Evolutionary conservation across 2,113 vertebrate genomes (phyloP), one percentile per base, ranked within the genome.

Genomic region (Halichoerus grypus): DNA sequence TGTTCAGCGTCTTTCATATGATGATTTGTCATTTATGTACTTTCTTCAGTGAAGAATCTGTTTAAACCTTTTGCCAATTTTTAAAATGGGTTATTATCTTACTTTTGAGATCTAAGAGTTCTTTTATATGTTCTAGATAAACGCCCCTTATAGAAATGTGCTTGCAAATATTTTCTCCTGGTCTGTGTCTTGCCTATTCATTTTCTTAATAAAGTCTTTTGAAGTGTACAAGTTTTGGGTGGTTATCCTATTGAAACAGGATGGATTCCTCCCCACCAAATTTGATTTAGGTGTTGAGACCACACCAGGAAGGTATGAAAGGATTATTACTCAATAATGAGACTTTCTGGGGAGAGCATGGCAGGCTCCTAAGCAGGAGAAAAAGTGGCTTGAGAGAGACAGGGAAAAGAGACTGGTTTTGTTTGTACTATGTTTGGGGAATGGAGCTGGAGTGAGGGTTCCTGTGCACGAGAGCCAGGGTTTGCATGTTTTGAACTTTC

Each of bases 401-500:
- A 74, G 11, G 36, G 71, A 28, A 42, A 93, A 96, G 86, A 91
- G 36, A 46, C 67, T 67, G 39, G 53, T 88, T 46, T 82, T 77
- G 46, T 53, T 93, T 88, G 77, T 39, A 84, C 79, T 89, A 76
- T 89, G 79, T 12, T 81, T 51, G 21, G 65, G 51, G 46, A 74
- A 26, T 4, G n/a, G 69, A 36, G 57, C 36, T 91, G 63, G 72
- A 26, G 19, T n/a, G 39, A 98, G 81, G 57, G 33, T 77, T 97
- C 85, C 96, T 85, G 76, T 15, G 63, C 42, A 10, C 8, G 71
- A 94, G 33, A 46, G 95, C 88, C 21, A 11, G 65, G 55, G 49
- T 71, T 95, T 86, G 71, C 26, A 7, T 82, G 53, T 71, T 46
- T 88, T 93, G 76, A 94, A 94, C 49, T 94, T 98, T 91, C 91